Evolutionary conservation across 2,113 vertebrate genomes (phyloP), one percentile per base, ranked within the genome.

Genomic region (Paradoxurus hermaphroditus): DNA sequence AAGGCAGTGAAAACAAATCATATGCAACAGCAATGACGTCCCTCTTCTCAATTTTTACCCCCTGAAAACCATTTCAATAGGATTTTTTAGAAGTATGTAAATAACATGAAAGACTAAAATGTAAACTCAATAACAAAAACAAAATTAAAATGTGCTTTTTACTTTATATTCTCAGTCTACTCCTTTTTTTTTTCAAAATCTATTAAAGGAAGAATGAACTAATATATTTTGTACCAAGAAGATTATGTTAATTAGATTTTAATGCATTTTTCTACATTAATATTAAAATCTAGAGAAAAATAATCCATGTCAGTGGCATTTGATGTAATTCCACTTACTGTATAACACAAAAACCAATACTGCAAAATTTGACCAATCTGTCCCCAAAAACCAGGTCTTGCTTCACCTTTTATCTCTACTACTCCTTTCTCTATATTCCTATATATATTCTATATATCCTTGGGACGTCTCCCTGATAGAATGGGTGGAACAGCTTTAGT

Each of bases 311-410:
- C 41, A 7, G 21, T 46, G 5, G 2, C 16, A 19, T 29, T 3
- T 1, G 4, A 31, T 25, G 9, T 36, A 41, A 29, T 27, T 68
- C 27, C n/a, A 44, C n/a, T 53, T 11, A 49, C 39, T 51, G 25
- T 10, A 11, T 6, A 18, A 14, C 3, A 11, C 7, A 56, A 15
- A n/a, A 6, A 36, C 29, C 15, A 19, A 7, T 4, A 4, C 7
- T 4, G 3, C 13, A 1, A 27, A n/a, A 39, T 27, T 59, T 15
- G 16, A 3, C 62, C 49, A 7, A 0, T 36, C n/a, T 2, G 68
- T 16, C 7, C 39, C 34, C 4, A 1, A 27, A 53, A 49, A 12
- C 21, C 23, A 13, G 3, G 18, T 56, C 1, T 12, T 16, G 4
- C 25, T n/a, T 25, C 36, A 39, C 83, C 27, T 53, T 41, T 75